Evolutionary conservation across 2,113 vertebrate species (phyloP), one percentile per base, ranked within the genome.

Genomic region (Paedocypris sp.): DNA sequence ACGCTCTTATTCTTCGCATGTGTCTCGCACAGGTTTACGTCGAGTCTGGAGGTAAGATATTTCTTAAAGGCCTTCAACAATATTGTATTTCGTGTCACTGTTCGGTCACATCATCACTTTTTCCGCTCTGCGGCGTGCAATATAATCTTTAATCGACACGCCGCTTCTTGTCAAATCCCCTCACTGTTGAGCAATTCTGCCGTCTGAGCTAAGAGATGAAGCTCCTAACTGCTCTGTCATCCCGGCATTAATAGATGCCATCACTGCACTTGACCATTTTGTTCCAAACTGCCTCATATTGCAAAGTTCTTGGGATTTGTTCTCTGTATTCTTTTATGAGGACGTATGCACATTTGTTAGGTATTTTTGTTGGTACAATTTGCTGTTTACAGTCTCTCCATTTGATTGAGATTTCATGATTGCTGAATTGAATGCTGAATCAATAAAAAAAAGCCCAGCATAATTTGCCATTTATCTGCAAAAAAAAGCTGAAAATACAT

Each of bases 101-200:
- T 43, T 13, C 16, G 41, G 33, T 68, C 29, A 49, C 18, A 26
- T 58, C n/a, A 32, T 35, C 16, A 46, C 29, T 42, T 43, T 51
- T 19, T 46, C 26, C 33, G 45, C 36, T 23, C 3, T 3, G 3
- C 13, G 23, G 46, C 29, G 43, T 42, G 36, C 45, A 46, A 62
- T 38, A 41, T 38, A 49, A 57, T 58, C 52, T 58, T 45, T 64
- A 68, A 68, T 68, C 38, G 60, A 68, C 52, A 63, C 52, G 43
- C 23, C 48, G 45, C 49, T 45, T 33, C 10, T 43, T 62, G 46
- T 52, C 26, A 54, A 58, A 46, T 63, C 60, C 56, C 52, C n/a
- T 19, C 13, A 32, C 46, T 46, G 16, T 31, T 52, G 66, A 64
- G 66, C 47, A 39, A 50, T 58, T 32, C 42, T 33, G 32, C 60